Conservation (phyloP, 2,888 invertebrate species). For the Drosophila koepferae region DNA sequence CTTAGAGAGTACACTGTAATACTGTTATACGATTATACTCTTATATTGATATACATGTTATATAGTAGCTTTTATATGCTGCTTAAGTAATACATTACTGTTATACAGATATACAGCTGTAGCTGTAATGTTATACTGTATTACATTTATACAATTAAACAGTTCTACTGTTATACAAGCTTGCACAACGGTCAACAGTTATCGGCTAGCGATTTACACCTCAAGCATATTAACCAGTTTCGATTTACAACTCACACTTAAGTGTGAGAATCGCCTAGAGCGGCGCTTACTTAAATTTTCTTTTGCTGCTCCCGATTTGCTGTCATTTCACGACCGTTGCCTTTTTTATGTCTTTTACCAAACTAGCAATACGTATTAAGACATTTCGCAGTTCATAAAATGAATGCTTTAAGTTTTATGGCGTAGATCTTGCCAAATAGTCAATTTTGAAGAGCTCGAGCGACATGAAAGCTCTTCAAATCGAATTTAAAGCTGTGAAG, state of each 20-base stretch:
- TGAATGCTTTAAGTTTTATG: constrained; percentile 18
- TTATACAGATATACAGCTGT: not conserved
- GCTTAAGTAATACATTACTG: not conserved
- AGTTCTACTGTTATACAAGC: not conserved
- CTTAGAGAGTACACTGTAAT: not conserved
- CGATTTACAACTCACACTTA: not conserved
- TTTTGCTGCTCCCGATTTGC: constrained; percentile 7
- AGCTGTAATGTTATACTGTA: not conserved
- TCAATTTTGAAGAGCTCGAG: constrained; percentile 22
- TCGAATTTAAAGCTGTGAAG: constrained; percentile 45
- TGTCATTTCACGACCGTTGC: not conserved
- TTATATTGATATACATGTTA: not conserved
- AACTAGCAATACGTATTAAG: constrained; percentile 20
- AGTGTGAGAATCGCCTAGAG: not conserved
- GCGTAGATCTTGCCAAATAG: not conserved
- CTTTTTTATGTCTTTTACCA: constrained; percentile 35
- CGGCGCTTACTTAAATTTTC: not conserved
- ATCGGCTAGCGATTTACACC: not conserved
- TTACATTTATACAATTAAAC: not conserved
- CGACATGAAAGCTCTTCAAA: constrained; percentile 25
- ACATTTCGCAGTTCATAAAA: constrained; percentile 41
- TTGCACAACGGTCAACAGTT: not conserved
- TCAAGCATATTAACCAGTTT: not conserved
- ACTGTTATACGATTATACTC: not conserved
- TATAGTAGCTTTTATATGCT: not conserved